Evolutionary conservation across 2,797 vertebrate genomes (phyloP).

Genomic region (Glyptemys insculpta): DNA sequence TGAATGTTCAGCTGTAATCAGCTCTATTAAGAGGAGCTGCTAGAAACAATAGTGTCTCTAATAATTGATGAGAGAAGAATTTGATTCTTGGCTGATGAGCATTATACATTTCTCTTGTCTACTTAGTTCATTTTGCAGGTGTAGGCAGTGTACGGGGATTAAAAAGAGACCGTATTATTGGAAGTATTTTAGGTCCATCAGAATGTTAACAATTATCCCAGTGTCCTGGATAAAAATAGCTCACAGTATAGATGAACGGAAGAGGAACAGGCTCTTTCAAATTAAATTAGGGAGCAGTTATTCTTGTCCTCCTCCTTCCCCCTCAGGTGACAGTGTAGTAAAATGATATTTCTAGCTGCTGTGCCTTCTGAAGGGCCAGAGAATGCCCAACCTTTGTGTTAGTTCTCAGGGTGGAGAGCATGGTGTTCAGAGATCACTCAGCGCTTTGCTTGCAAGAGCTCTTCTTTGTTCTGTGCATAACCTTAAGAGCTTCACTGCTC

Average conservation of each 20-base stretch:
- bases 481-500: not conserved
- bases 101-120: constrained; percentile 32
- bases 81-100: constrained; percentile 33
- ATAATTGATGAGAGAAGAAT: constrained; percentile 38
- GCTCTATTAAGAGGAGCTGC: constrained; percentile 60
- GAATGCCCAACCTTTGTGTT: not conserved
- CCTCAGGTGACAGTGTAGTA: constrained; percentile 24
- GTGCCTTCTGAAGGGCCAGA: not conserved
- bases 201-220: constrained; percentile 7
- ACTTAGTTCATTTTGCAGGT: constrained; percentile 45
- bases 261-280: not conserved
- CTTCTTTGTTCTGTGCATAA: not conserved
- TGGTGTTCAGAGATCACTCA: not conserved
- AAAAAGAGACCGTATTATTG: constrained; percentile 12
- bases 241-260: not conserved
- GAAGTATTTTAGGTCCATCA: constrained; percentile 48
- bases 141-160: constrained; percentile 1
- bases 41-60: constrained; percentile 33
- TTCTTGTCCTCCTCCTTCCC: not conserved
- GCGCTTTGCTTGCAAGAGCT: not conserved
- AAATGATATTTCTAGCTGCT: constrained; percentile 11
- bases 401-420: not conserved
- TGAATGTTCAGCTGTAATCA: constrained; percentile 41
- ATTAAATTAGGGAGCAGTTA: constrained; percentile 50
- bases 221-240: constrained; percentile 40